Evolutionary conservation across 2,113 vertebrate species (phyloP).

Genomic region (Ageneiosus marmoratus): DNA sequence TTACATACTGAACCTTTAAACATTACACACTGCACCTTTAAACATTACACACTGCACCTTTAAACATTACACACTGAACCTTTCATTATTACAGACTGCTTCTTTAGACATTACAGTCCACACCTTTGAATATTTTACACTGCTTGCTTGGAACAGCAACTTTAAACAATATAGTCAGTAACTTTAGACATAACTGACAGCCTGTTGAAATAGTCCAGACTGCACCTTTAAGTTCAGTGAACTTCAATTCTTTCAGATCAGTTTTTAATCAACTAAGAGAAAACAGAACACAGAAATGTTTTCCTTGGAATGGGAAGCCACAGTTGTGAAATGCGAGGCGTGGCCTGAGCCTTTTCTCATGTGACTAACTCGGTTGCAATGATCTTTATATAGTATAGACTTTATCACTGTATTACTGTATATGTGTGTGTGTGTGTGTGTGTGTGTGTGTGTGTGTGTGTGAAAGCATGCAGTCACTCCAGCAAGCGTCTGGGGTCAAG

Average conservation of each 20-base stretch:
- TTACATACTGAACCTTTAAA: neutral
- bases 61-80: neutral
- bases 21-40: neutral
- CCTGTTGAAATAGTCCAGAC: neutral
- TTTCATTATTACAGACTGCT: neutral
- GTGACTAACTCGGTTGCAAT: neutral
- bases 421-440: neutral
- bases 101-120: neutral
- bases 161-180: neutral
- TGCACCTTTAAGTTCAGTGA: neutral
- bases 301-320: neutral
- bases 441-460: neutral
- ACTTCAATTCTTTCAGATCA: neutral
- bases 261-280: neutral
- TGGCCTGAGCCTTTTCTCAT: neutral
- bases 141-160: no score
- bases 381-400: neutral
- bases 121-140: neutral
- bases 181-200: neutral
- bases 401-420: neutral
- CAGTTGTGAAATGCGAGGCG: neutral
- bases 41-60: neutral
- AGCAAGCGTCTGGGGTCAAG: neutral
- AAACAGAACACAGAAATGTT: constrained; percentile 21
- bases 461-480: neutral